Base-by-base conservation (phyloP, 2,888 invertebrate genomes). In the Steromphala cineraria region DNA sequence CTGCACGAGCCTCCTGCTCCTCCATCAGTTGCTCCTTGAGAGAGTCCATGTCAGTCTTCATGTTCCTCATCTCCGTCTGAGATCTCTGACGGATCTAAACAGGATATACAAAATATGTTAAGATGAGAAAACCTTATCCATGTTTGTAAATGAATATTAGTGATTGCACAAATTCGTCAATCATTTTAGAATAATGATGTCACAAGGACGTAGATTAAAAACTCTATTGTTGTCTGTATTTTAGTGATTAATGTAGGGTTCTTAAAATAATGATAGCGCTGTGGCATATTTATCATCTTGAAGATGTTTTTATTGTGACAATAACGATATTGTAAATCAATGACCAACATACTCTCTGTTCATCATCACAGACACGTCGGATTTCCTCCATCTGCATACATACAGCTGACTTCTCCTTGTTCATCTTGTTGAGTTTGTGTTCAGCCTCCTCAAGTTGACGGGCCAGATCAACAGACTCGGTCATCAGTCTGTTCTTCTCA, bases 21-120 rank as follows among this genome's bases (percentile, higher is more conserved):
- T 99, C 99, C 94, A 99, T 99, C 89, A 99, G 96, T 95, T 99
- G 98, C 95, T 99, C 99, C 93, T 98, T 97, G 94, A 99, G 96
- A 95, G 97, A 97, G 95, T 99, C 99, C 94, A 99, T 95, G 95
- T 99, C 99, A 95, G 98, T 98, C 94, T 98, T 98, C 95, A 99
- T 95, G 95, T 99, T 99, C 94, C 99, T 98, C 97, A 98, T 97
- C 95, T 99, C 99, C 95, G 90, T 89, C 90, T 92, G 92, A 75
- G 91, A 84, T 85, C 93, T 93, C 83, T 87, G 82, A 53, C 89
- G 84, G 67, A 84, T 83, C 87, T 89, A 80, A 7, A 31, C 28
- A n/a, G n/a, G 21, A 5, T 19, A n/a, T 24, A 56, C 17, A 56
- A 56, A 19, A 24, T 19, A 21, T 10, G 10, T 56, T 2, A 21